These are phyloP conservation scores for Sycophaga agraensis DNA, from an alignment of 1,140 invertebrate species.

Conservation along the genomic window DNA sequence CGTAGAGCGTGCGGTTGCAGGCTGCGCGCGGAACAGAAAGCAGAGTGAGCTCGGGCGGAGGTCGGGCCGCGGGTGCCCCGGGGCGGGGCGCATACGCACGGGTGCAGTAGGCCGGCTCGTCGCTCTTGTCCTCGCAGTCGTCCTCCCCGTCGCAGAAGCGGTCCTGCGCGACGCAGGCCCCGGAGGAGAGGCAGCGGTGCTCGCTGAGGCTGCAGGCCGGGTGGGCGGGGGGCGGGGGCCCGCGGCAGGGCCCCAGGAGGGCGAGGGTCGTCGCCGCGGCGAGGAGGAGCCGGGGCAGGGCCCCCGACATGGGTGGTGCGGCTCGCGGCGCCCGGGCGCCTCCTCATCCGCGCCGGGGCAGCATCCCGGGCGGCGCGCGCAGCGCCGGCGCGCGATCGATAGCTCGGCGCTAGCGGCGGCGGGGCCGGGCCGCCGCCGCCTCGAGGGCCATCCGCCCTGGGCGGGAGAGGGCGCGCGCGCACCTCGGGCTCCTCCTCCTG, in stretches of 20 bases:
- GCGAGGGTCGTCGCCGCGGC: constrained; percentile 10
- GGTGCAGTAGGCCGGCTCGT: constrained; percentile 75
- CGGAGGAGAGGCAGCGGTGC: constrained; percentile 65
- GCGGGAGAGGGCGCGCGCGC: too few relatives aligned
- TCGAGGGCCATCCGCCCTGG: too few relatives aligned
- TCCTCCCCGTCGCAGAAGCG: constrained; percentile 77
- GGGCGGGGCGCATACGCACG: constrained; percentile 45
- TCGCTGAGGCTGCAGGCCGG: constrained; percentile 62
- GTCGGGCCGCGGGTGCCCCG: too few relatives aligned
- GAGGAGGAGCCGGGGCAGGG: constrained; percentile 5
- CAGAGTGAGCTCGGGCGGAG: too few relatives aligned
- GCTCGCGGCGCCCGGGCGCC: neutral
- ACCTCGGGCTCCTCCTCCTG: too few relatives aligned
- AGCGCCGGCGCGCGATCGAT: neutral
- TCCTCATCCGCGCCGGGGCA: neutral
- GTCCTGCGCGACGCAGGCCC: constrained; percentile 73
- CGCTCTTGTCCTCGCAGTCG: constrained; percentile 77
- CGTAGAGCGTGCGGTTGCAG: constrained; percentile 81
- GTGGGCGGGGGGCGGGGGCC: constrained; percentile 38
- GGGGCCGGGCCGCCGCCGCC: too few relatives aligned
- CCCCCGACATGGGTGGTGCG: neutral
- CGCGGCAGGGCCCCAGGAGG: constrained; percentile 52
- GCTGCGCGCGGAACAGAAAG: constrained; percentile 56
- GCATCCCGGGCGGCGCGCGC: neutral
- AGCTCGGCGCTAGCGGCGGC: too few relatives aligned